Evolutionary conservation across 2,888 invertebrate genomes (phyloP).

Genomic region (Apamea monoglypha): DNA sequence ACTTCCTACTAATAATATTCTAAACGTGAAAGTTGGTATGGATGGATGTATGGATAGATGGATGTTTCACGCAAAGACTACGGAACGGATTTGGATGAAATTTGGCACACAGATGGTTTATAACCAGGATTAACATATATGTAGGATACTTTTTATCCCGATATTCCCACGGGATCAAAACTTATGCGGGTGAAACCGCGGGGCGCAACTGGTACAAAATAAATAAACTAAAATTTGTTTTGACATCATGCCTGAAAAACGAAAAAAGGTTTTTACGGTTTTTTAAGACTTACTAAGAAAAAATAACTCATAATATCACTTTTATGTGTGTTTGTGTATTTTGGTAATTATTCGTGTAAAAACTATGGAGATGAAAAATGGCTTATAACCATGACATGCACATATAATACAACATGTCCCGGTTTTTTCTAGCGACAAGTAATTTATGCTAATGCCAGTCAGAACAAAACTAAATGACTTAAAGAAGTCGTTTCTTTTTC

Average conservation of each 20-base stretch:
- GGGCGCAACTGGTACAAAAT: background rate
- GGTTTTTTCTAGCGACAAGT: background rate
- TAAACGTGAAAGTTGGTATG: too few species aligned
- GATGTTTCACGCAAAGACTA: too few species aligned
- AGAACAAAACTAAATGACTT: background rate
- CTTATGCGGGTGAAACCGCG: too few species aligned
- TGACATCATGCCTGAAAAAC: background rate
- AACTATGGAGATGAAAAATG: background rate
- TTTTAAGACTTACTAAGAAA: background rate
- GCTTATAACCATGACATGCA: background rate
- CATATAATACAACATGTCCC: background rate
- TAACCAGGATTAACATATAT: too few species aligned
- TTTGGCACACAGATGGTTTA: too few species aligned
- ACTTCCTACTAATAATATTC: too few species aligned
- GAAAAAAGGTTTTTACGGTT: background rate
- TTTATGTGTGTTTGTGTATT: background rate
- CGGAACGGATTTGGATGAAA: too few species aligned
- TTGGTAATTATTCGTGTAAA: background rate
- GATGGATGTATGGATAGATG: too few species aligned
- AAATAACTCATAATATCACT: background rate
- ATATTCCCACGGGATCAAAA: too few species aligned
- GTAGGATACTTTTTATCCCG: too few species aligned
- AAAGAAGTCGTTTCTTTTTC: background rate
- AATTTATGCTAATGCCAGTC: background rate
- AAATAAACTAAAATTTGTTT: too few species aligned